Conservation (phyloP, 2,113 vertebrate genomes). For the Thinocorus orbignyianus region DNA sequence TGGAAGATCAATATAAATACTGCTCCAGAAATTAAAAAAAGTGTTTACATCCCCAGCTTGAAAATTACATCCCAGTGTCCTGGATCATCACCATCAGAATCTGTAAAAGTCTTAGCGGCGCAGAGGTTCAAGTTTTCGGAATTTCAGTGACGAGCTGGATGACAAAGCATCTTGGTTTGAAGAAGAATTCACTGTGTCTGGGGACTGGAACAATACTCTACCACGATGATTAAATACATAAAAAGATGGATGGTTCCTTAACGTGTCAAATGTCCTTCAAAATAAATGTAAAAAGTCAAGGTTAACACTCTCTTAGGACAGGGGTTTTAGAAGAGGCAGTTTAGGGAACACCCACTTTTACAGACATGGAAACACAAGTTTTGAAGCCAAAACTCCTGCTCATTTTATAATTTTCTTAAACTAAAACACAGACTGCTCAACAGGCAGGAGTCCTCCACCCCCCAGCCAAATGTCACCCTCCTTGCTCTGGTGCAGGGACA, state of each 20-base stretch:
- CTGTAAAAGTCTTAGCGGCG: conserved; percentile 82
- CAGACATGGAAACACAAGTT: not conserved
- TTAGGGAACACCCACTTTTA: not conserved
- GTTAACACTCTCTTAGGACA: conserved; percentile 13
- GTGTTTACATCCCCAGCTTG: conserved; percentile 77
- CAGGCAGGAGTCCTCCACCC: not conserved
- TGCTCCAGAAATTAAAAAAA: conserved; percentile 75
- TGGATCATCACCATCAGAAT: conserved; percentile 60
- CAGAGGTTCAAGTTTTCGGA: conserved; percentile 92
- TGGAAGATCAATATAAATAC: conserved; percentile 83
- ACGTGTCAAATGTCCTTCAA: conserved; percentile 93
- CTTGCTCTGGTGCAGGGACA: not conserved
- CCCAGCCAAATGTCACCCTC: not conserved
- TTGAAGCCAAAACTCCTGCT: not conserved
- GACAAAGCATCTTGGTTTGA: conserved; percentile 84
- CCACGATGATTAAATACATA: conserved; percentile 98
- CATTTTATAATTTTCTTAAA: not conserved
- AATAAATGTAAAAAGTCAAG: conserved; percentile 29
- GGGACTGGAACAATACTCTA: conserved; percentile 86
- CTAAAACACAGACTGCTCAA: not conserved
- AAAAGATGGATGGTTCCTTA: conserved; percentile 98
- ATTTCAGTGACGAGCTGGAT: conserved; percentile 87
- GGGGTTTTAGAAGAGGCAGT: not conserved
- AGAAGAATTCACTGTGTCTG: conserved; percentile 81
- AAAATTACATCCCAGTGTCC: conserved; percentile 79